Evolutionary conservation across 2,113 vertebrate genomes (phyloP).

Genomic region (Dromiciops gliroides): DNA sequence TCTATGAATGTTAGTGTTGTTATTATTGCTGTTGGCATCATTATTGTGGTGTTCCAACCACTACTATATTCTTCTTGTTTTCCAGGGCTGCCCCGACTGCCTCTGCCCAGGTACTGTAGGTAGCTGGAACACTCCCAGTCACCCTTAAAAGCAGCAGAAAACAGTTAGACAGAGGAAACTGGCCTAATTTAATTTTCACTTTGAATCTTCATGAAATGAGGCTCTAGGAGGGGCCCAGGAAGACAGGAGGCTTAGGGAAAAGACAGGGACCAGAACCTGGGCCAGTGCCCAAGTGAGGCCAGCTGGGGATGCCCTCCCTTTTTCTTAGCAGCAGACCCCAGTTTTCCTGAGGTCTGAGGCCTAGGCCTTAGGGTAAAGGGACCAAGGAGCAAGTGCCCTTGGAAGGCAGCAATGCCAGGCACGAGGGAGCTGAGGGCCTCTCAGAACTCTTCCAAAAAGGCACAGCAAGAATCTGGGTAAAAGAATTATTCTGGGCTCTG

Average conservation of each 20-base stretch:
- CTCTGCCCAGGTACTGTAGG: not conserved
- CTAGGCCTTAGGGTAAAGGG: not conserved
- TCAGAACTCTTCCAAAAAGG: constrained; percentile 55
- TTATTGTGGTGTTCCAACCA: too few relatives aligned
- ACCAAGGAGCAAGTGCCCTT: constrained; percentile 33
- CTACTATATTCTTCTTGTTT: not conserved
- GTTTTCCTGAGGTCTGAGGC: not conserved
- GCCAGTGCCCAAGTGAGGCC: too few relatives aligned
- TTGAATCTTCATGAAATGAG: constrained; percentile 67
- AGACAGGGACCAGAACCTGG: not conserved
- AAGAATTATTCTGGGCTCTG: constrained; percentile 76
- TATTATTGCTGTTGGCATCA: not conserved
- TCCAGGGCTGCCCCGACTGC: not conserved
- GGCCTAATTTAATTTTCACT: constrained; percentile 72
- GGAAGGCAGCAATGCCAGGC: constrained; percentile 45
- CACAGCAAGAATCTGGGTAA: constrained; percentile 78
- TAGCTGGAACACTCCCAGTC: constrained; percentile 18
- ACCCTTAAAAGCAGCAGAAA: constrained; percentile 36
- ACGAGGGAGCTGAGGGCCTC: constrained; percentile 66
- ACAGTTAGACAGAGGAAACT: constrained; percentile 69
- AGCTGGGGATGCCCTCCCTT: not conserved
- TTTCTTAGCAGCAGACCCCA: not conserved
- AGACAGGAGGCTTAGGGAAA: constrained; percentile 5
- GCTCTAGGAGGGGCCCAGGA: constrained; percentile 45
- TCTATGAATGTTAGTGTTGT: not conserved